Evolutionary conservation across 2,797 vertebrate genomes (phyloP), one percentile per base, ranked within the genome.

Genomic region (Octomys mimax): DNA sequence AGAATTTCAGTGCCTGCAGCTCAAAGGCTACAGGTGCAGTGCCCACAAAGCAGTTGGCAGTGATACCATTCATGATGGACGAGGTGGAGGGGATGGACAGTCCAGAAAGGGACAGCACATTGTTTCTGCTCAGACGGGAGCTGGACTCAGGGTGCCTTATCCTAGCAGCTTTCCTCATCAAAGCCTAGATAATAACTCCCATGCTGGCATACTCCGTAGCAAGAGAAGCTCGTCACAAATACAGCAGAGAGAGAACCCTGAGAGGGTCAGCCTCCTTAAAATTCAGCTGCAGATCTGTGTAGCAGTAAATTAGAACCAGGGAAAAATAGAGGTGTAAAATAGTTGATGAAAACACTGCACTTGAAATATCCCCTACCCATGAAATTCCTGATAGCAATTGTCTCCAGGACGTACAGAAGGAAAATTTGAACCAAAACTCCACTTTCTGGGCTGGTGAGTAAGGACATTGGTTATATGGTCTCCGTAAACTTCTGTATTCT

Each of bases 251-350:
- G 88, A 88, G 90, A 71, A 80, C 91, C 83, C 77, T 62, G 89
- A 96, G 77, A 84, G 59, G 42, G 71, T 87, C 71, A 42, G n/a
- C 59, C 66, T 92, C 89, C 92, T 96, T 96, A 83, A 89, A 94
- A 93, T 92, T 90, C 71, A 94, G 81, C 79, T 86, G 39, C 66
- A 9, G n/a, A 22, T 87, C 93, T 79, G n/a, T 83, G 83, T 57
- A 64, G 89, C 84, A 79, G 81, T 95, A 96, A 97, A 93, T 95
- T 84, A 94, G 95, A 97, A 96, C 93, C 18, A 42, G 52, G 49
- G 80, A 89, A 95, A 80, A 22, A 87, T 19, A 80, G 68, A 93
- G 80, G 54, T 92, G 36, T 79, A 95, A 94, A 96, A 93, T 4
- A 28, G 87, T 46, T 92, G 66, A 95, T 86, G 66, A 95, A 97